A percentile compares a stretch with the other conserved stretches of the same genome.
Evolutionary conservation across 2,888 invertebrate species (phyloP).

Genomic region (Sphaerophoria taeniata): DNA sequence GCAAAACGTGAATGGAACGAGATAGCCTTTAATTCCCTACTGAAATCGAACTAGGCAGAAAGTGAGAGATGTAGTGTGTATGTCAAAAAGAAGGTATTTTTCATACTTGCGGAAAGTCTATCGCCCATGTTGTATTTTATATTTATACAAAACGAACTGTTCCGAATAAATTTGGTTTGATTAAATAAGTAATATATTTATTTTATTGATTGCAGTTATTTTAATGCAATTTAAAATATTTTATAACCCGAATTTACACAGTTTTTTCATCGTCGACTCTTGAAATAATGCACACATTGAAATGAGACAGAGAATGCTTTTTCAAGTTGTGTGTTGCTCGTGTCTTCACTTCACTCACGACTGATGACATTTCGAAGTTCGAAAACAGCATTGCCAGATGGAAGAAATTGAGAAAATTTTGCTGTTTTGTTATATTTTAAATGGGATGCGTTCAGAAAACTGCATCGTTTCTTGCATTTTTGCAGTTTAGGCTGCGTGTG

Average conservation of each 20-base stretch:
- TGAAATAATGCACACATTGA: constrained; percentile 20
- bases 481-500: too few species aligned
- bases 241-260: constrained; percentile 19
- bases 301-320: constrained; percentile 45
- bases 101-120: constrained; percentile 58
- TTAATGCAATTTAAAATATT: constrained; percentile 1
- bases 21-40: not conserved
- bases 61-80: constrained; percentile 21
- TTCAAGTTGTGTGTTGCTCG: not conserved
- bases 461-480: not conserved
- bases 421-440: not conserved
- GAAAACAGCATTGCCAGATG: constrained; percentile 45
- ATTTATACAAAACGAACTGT: not conserved
- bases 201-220: not conserved
- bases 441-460: constrained; percentile 44
- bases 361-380: constrained; percentile 41
- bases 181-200: not conserved
- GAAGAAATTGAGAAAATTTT: not conserved
- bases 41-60: not conserved
- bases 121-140: constrained; percentile 51
- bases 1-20: constrained; percentile 14
- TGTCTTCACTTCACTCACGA: not conserved
- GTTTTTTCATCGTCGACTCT: not conserved
- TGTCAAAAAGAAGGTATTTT: not conserved
- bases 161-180: not conserved